These are phyloP conservation scores for Drosophila villosipedis DNA, from an alignment of 2,888 invertebrate species.

Conservation along the genomic window DNA sequence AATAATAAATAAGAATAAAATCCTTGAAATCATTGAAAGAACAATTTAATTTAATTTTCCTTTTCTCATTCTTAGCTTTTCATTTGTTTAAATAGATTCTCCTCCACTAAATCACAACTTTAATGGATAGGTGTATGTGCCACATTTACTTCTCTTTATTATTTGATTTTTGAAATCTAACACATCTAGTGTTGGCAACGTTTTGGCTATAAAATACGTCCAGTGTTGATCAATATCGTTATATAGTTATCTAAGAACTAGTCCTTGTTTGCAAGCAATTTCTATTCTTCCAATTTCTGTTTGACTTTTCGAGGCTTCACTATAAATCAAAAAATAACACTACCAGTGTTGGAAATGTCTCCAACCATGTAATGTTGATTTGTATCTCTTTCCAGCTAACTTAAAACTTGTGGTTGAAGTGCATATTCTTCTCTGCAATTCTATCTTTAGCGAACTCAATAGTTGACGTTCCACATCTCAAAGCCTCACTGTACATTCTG, in stretches of 20 bases:
- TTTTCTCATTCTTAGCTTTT: not conserved
- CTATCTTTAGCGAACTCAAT: not conserved
- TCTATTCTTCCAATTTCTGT: not conserved
- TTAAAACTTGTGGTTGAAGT: not conserved
- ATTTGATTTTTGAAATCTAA: too few species aligned
- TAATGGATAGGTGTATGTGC: too few species aligned
- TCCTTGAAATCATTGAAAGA: not conserved
- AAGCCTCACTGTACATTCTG: constrained; percentile 34
- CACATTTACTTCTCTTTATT: not conserved
- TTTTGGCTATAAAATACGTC: not conserved
- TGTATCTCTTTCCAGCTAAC: not conserved
- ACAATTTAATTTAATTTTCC: too few species aligned
- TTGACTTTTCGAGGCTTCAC: not conserved
- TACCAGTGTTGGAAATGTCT: not conserved
- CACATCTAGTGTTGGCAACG: not conserved
- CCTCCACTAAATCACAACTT: not conserved
- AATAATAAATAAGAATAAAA: not conserved
- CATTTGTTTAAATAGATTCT: not conserved
- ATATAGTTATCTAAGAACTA: not conserved
- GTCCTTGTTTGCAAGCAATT: not conserved
- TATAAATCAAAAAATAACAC: not conserved
- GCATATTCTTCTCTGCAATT: not conserved
- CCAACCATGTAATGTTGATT: not conserved
- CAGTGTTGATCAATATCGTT: not conserved
- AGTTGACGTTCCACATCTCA: not conserved